Percentiles rank a stretch among this genome's conserved stretches.
Conservation (phyloP, 2,888 invertebrate species). For the Eupithecia subfuscata region DNA sequence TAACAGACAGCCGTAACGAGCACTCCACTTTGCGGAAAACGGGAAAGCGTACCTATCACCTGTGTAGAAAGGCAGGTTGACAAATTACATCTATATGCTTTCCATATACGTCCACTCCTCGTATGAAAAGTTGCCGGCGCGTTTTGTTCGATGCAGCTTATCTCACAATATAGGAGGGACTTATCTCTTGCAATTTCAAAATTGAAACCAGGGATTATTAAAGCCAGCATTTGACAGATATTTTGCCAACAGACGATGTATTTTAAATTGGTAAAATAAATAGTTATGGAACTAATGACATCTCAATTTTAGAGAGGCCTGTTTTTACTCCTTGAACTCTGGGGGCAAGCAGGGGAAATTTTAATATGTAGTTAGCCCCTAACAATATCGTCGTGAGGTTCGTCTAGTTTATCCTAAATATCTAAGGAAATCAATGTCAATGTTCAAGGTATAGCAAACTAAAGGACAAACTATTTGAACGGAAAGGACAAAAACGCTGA, state of each 20-base stretch:
- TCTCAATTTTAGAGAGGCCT: background rate
- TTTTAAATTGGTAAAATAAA: background rate
- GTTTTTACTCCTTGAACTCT: background rate
- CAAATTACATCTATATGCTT: constrained; percentile 3
- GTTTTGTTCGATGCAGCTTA: background rate
- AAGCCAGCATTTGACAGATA: background rate
- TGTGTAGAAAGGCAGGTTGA: constrained; percentile 8
- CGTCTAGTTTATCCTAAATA: too few relatives aligned
- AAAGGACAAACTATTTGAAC: too few relatives aligned
- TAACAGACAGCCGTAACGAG: constrained; percentile 35
- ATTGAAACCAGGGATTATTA: background rate
- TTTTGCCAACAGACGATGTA: background rate
- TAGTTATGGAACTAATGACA: background rate
- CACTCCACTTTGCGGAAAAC: constrained; percentile 32
- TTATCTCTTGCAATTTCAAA: background rate
- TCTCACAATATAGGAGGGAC: background rate
- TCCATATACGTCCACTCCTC: background rate
- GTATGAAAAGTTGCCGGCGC: background rate
- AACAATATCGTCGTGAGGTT: too few relatives aligned
- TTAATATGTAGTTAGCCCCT: background rate
- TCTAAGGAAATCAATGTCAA: too few relatives aligned
- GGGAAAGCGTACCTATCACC: constrained; percentile 17
- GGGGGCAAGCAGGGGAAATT: background rate
- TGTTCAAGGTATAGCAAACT: too few relatives aligned
- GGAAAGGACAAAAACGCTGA: too few relatives aligned